A percentile compares a stretch with the other conserved stretches of the same genome.
These are phyloP conservation scores for Siphamia tubifer DNA, from an alignment of 2,113 vertebrate genomes.

Conservation along the genomic window DNA sequence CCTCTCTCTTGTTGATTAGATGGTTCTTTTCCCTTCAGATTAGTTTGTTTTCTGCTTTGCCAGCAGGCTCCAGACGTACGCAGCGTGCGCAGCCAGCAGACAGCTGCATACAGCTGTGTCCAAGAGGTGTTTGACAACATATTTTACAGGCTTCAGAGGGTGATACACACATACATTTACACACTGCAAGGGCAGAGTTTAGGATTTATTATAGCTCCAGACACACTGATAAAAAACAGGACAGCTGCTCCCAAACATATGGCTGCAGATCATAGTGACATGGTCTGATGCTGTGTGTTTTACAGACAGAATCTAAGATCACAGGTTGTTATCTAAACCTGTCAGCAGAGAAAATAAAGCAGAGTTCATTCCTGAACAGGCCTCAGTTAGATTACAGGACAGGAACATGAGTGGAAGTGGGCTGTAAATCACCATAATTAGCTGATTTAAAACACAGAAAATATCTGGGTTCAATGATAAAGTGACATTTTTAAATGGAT, in stretches of 20 bases:
- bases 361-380: background rate
- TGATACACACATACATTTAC: conserved; percentile 15
- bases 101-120: conserved; percentile 61
- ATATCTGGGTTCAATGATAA: no score
- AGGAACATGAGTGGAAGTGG: no score
- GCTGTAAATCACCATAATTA: no score
- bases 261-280: background rate
- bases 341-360: background rate
- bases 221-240: background rate
- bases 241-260: conserved; percentile 18
- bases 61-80: background rate
- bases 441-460: no score
- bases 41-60: background rate
- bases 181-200: background rate
- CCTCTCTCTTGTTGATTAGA: background rate
- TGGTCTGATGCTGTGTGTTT: background rate
- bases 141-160: conserved; percentile 24
- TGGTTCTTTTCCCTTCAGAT: background rate
- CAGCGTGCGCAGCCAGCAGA: background rate
- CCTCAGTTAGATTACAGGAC: no score
- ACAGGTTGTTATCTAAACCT: background rate
- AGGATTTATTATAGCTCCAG: conserved; percentile 1
- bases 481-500: no score
- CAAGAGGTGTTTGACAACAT: conserved; percentile 1
- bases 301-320: background rate